phyloP scores from a whole-genome alignment of 2,113 vertebrate species.

The Dolichallabes microphthalmus region DNA sequence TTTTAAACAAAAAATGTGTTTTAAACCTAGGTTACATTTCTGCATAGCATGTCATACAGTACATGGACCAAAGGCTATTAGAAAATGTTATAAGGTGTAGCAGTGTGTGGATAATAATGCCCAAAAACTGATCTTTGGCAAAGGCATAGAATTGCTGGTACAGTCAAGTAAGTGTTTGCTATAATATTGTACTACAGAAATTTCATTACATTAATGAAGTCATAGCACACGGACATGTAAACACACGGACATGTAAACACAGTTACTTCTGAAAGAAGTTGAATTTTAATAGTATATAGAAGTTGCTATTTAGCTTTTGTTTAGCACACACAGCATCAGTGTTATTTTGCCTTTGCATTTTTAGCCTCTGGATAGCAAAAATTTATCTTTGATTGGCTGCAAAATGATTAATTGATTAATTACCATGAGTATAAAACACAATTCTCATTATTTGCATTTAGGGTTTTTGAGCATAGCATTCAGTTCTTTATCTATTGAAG shows the following conservation, averaged over 20 bases:
- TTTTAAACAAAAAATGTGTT: background rate
- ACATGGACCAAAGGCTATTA: background rate
- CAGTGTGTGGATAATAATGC: constrained; percentile 40
- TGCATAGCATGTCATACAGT: background rate
- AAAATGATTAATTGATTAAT: constrained; percentile 10
- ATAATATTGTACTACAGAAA: background rate
- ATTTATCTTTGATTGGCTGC: constrained; percentile 21
- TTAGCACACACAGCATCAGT: background rate
- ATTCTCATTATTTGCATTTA: background rate
- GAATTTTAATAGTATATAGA: background rate
- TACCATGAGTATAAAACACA: constrained; percentile 31
- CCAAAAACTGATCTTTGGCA: constrained; percentile 37
- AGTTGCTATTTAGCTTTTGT: background rate
- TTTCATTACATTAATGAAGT: background rate
- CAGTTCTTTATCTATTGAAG: too few relatives aligned
- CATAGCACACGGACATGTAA: background rate
- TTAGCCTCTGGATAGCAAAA: background rate
- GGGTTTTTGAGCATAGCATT: background rate
- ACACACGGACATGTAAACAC: background rate
- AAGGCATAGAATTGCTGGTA: constrained; percentile 45
- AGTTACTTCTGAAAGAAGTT: background rate
- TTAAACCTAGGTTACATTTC: background rate
- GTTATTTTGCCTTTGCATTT: background rate
- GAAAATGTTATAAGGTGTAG: constrained; percentile 7
- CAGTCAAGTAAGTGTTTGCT: constrained; percentile 11